phyloP scores from a whole-genome alignment of 35 echinoderm and acorn worm species.

The Apostichopus parvimensis region DNA sequence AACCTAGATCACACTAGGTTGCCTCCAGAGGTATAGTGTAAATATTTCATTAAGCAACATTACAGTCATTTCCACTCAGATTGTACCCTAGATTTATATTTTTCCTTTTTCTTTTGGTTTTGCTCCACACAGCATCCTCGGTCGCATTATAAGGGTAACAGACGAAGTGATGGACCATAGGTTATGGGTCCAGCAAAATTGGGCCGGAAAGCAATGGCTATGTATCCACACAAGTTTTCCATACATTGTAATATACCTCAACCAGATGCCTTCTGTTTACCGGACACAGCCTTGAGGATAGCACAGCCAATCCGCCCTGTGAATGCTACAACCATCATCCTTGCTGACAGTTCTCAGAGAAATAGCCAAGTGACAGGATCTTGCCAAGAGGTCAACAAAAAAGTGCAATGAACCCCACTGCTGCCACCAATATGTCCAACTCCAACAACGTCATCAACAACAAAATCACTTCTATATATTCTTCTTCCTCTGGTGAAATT shows the following conservation, averaged over 20 bases:
- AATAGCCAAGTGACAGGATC: background rate
- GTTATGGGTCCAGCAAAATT: too few species aligned
- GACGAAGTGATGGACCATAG: too few species aligned
- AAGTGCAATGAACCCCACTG: slow-evolving; percentile 43
- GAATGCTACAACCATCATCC: slow-evolving; percentile 9
- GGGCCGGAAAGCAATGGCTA: too few species aligned
- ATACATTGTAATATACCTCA: background rate
- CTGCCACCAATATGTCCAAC: too few species aligned
- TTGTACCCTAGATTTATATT: too few species aligned
- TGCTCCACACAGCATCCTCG: too few species aligned
- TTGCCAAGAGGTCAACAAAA: background rate
- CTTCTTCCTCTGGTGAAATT: background rate
- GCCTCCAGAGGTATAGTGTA: too few species aligned
- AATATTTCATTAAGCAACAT: too few species aligned
- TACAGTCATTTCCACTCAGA: too few species aligned
- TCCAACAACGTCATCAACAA: background rate
- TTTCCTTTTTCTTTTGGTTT: too few species aligned
- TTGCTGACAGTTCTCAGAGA: background rate
- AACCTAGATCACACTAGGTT: too few species aligned
- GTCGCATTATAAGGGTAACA: too few species aligned
- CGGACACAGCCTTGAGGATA: slow-evolving; percentile 59
- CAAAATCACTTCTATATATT: slow-evolving; percentile 45
- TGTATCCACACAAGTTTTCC: background rate
- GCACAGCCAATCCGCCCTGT: slow-evolving; percentile 10
- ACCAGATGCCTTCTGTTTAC: slow-evolving; percentile 19